These are phyloP conservation scores for Gallinago media DNA, from an alignment of 2,113 vertebrate genomes.

Conservation along the genomic window DNA sequence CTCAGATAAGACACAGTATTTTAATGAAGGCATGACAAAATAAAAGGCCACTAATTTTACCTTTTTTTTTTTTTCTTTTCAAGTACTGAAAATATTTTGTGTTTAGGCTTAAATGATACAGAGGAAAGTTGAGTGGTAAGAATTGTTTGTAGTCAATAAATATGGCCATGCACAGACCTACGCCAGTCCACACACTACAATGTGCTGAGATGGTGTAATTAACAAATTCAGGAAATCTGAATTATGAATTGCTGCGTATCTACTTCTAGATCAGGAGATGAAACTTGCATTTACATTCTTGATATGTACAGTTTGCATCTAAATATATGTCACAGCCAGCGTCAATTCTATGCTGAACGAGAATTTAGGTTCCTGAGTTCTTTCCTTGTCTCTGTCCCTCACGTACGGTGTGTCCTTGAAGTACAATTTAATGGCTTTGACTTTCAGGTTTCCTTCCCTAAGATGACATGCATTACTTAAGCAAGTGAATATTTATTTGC, in stretches of 20 bases:
- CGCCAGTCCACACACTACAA: not conserved
- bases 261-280: not conserved
- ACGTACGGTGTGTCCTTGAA: not conserved
- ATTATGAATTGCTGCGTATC: not conserved
- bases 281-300: not conserved
- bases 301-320: not conserved
- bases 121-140: not conserved
- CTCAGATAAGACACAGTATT: not conserved
- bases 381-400: not conserved
- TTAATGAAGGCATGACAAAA: constrained; percentile 2
- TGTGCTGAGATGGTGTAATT: not conserved
- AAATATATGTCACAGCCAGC: not conserved
- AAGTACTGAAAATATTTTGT: not conserved
- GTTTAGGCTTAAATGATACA: not conserved
- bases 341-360: not conserved
- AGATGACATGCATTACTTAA: not conserved
- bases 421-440: not conserved
- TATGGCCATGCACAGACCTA: fast-evolving
- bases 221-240: not conserved
- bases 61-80: not conserved
- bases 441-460: not conserved
- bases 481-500: not conserved
- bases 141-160: not conserved
- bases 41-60: not conserved
- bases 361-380: not conserved